These are phyloP conservation scores for Teleiodes luculella DNA, from an alignment of 2,888 invertebrate genomes.

Conservation along the genomic window DNA sequence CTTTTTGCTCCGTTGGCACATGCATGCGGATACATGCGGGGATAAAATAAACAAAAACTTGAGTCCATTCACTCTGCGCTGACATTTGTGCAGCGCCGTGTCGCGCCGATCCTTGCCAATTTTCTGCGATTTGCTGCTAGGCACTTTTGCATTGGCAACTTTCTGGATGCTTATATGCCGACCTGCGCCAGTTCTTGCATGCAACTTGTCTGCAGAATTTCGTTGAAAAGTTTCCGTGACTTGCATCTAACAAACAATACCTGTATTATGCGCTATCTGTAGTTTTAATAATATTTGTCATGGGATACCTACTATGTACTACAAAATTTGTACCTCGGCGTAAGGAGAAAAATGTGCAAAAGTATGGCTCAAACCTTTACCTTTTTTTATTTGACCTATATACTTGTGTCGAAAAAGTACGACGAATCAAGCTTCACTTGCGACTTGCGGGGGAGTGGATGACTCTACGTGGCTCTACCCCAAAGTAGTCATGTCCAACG, in stretches of 20 bases:
- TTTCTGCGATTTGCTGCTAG: constrained; percentile 44
- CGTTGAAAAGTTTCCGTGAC: neutral
- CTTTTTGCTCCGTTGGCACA: constrained; percentile 63
- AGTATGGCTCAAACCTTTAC: no score
- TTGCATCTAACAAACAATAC: neutral
- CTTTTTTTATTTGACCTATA: no score
- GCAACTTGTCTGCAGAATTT: constrained; percentile 2
- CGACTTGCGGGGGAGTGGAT: no score
- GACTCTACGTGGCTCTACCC: no score
- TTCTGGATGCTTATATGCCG: constrained; percentile 1
- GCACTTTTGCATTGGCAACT: constrained; percentile 11
- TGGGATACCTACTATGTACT: neutral
- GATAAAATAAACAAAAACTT: constrained; percentile 66
- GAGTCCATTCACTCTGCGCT: constrained; percentile 73
- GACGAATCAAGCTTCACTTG: no score
- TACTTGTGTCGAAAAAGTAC: no score
- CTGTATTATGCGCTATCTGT: neutral
- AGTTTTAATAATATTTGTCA: neutral
- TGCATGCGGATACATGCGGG: constrained; percentile 65
- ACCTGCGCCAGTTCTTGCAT: constrained; percentile 2
- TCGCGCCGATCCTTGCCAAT: constrained; percentile 57
- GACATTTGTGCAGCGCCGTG: constrained; percentile 65
- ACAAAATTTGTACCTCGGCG: neutral
- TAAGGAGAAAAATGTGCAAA: no score
- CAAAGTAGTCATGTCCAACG: no score